Evolutionary conservation across 2,888 invertebrate genomes (phyloP).

Genomic region (Ametastegia equiseti): DNA sequence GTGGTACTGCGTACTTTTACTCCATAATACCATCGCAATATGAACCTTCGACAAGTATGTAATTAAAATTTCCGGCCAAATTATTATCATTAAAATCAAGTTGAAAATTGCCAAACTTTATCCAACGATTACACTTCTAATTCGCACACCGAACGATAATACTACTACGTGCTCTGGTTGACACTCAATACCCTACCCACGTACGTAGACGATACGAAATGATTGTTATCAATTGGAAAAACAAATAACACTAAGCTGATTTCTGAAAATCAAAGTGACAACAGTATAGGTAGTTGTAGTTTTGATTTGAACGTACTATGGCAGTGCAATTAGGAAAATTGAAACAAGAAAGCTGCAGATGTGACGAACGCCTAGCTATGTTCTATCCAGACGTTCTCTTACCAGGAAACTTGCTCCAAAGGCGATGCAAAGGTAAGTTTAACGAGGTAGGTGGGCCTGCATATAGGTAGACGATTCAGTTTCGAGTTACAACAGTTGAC

Average conservation of each 20-base stretch:
- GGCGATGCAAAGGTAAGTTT: conserved; percentile 3
- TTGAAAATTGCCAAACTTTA: neutral
- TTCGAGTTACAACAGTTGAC: conserved; percentile 23
- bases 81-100: neutral
- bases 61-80: neutral
- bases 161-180: neutral
- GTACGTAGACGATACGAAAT: neutral
- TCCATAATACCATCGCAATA: neutral
- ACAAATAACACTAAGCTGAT: neutral
- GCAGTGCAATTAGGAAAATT: conserved; percentile 7
- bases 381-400: neutral
- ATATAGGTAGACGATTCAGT: conserved; percentile 4
- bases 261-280: neutral
- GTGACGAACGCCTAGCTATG: neutral
- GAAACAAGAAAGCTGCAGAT: conserved; percentile 21
- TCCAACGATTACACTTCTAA: neutral
- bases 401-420: neutral
- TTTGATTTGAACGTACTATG: neutral
- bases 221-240: neutral
- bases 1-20: neutral
- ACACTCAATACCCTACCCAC: neutral
- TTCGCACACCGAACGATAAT: neutral
- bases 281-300: neutral
- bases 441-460: neutral
- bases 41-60: neutral